Conservation (phyloP, 2,113 vertebrate species). For the Pseudorhombus dupliciocellatus region DNA sequence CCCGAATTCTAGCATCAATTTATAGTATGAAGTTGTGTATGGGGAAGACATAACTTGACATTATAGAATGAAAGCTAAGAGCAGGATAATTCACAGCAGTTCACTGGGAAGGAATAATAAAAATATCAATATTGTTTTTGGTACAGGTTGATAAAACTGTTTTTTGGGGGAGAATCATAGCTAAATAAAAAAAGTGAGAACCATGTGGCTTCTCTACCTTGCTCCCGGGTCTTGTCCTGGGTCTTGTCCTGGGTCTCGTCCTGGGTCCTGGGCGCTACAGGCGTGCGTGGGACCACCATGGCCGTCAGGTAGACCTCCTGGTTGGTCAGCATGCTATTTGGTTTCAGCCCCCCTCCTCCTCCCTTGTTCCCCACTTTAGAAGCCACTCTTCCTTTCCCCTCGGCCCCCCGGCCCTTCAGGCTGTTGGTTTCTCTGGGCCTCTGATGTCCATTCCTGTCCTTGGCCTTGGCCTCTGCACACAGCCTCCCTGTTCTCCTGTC, state of each 20-base stretch:
- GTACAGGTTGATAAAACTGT: no score
- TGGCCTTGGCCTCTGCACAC: slow-evolving; percentile 63
- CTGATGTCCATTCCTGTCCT: slow-evolving; percentile 52
- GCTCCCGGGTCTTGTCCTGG: slow-evolving; percentile 40
- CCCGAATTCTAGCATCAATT: no score
- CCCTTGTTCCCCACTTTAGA: slow-evolving; percentile 44
- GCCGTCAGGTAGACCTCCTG: slow-evolving; percentile 68
- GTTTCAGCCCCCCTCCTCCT: slow-evolving; percentile 11
- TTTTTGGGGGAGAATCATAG: no score
- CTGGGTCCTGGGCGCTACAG: slow-evolving; percentile 62
- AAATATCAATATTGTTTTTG: background rate
- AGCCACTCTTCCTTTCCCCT: slow-evolving; percentile 56
- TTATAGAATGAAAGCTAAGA: no score
- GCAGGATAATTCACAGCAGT: no score
- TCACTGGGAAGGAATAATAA: no score
- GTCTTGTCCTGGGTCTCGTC: slow-evolving; percentile 59
- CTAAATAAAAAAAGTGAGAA: background rate
- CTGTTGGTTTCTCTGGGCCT: slow-evolving; percentile 48
- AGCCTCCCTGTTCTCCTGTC: slow-evolving; percentile 62
- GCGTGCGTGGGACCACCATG: slow-evolving; percentile 78
- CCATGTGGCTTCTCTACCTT: slow-evolving; percentile 47
- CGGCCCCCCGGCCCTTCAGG: slow-evolving; percentile 36
- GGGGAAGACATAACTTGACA: no score
- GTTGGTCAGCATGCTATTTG: slow-evolving; percentile 30
- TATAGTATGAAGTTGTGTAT: no score